Conservation (phyloP, 2,888 invertebrate genomes). For the Cactoblastis cactorum region DNA sequence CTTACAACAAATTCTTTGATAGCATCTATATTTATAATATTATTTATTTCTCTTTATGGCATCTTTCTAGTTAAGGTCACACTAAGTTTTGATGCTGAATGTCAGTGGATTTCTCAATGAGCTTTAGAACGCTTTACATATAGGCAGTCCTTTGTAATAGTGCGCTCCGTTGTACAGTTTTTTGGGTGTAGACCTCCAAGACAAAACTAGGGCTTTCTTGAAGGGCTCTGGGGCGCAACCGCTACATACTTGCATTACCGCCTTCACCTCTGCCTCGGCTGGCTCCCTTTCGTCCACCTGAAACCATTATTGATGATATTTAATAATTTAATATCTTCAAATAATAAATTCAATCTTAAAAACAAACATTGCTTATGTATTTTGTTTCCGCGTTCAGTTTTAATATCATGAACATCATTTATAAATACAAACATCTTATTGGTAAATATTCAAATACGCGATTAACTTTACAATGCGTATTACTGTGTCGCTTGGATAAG, state of each 20-base stretch:
- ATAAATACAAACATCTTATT: no score
- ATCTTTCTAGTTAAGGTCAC: neutral
- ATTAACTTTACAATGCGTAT: no score
- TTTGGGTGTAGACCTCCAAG: slow-evolving; percentile 86
- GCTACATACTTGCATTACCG: slow-evolving; percentile 88
- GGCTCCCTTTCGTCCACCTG: slow-evolving; percentile 87
- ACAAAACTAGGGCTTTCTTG: slow-evolving; percentile 86
- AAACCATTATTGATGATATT: slow-evolving; percentile 25
- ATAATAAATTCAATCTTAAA: no score
- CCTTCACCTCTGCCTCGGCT: slow-evolving; percentile 89
- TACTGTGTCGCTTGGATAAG: no score
- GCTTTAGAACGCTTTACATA: slow-evolving; percentile 81
- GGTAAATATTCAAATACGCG: no score
- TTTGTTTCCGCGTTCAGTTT: no score
- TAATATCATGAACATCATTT: no score
- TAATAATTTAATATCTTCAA: no score
- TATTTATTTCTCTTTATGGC: neutral
- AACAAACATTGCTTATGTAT: no score
- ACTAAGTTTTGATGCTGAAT: no score
- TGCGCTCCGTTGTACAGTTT: slow-evolving; percentile 86
- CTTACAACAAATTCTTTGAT: no score
- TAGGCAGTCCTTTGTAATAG: slow-evolving; percentile 82
- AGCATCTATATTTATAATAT: no score
- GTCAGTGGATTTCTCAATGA: neutral
- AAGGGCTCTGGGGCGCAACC: slow-evolving; percentile 89